Conservation (phyloP, 2,113 vertebrate species). For the Callipepla californica region DNA sequence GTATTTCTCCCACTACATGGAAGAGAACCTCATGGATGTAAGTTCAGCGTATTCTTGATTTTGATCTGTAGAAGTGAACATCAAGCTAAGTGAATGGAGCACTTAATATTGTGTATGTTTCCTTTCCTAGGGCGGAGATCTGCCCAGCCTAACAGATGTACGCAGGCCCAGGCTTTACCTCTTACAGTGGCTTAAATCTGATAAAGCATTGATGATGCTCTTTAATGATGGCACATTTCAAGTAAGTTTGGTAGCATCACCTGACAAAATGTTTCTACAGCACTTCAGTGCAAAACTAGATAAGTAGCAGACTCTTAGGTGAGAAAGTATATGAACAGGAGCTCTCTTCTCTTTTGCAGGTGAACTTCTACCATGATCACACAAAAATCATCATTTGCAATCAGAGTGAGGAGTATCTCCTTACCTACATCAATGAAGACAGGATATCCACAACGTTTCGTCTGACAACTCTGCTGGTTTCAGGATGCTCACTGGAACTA, state of each 20-base stretch:
- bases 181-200: conserved; percentile 97
- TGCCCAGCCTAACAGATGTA: conserved; percentile 87
- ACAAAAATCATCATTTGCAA: conserved; percentile 97
- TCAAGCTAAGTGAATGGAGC: background rate
- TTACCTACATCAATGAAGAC: conserved; percentile 98
- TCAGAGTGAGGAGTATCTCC: conserved; percentile 92
- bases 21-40: conserved; percentile 99
- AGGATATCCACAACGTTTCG: conserved; percentile 91
- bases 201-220: conserved; percentile 98
- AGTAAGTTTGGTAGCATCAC: conserved; percentile 77
- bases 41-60: conserved; percentile 65
- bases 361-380: conserved; percentile 98
- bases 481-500: conserved; percentile 89
- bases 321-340: background rate
- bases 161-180: conserved; percentile 92
- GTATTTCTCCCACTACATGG: conserved; percentile 99
- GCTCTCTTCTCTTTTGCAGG: conserved; percentile 74
- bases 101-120: background rate
- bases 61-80: background rate
- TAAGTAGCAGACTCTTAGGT: background rate
- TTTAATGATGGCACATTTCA: conserved; percentile 99
- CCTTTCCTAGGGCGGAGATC: conserved; percentile 89
- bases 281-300: background rate
- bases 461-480: conserved; percentile 87
- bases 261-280: background rate